These are phyloP conservation scores for Cyaniris semiargus DNA, from an alignment of 2,888 invertebrate genomes.

Conservation along the genomic window DNA sequence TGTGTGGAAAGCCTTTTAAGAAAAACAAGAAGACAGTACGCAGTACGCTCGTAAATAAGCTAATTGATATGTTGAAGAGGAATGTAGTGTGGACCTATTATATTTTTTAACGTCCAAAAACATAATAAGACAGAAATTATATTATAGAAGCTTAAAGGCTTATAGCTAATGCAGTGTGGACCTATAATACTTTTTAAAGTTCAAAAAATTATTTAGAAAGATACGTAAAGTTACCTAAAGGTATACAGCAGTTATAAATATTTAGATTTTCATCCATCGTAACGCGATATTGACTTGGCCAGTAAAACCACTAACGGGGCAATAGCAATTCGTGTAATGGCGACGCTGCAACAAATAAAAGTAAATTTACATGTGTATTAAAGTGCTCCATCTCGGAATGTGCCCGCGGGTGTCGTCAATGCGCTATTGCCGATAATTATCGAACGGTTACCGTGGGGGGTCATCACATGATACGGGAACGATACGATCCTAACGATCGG, in stretches of 20 bases:
- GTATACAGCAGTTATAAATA: slow-evolving; percentile 8
- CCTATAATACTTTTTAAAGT: too few relatives aligned
- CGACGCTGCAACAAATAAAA: slow-evolving; percentile 58
- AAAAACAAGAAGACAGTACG: too few relatives aligned
- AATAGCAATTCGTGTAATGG: slow-evolving; percentile 58
- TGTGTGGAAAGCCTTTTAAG: too few relatives aligned
- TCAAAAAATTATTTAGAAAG: not conserved
- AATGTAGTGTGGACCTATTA: too few relatives aligned
- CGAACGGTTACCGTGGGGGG: slow-evolving; percentile 49
- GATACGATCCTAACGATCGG: slow-evolving; percentile 44
- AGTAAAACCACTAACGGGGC: slow-evolving; percentile 38
- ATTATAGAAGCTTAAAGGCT: too few relatives aligned
- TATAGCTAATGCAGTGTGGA: too few relatives aligned
- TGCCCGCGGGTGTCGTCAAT: slow-evolving; percentile 63
- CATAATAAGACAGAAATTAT: too few relatives aligned
- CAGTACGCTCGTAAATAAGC: too few relatives aligned
- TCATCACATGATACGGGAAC: slow-evolving; percentile 40
- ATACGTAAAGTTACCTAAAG: not conserved
- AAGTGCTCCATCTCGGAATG: slow-evolving; percentile 49
- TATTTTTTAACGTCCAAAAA: too few relatives aligned
- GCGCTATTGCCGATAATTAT: slow-evolving; percentile 56
- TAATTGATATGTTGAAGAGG: too few relatives aligned
- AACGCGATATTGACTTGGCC: slow-evolving; percentile 35
- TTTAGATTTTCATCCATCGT: slow-evolving; percentile 31
- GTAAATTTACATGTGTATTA: slow-evolving; percentile 60